A percentile compares a stretch with the other conserved stretches of the same genome.
These are phyloP conservation scores for Callinectes sapidus DNA, from an alignment of 2,888 invertebrate genomes.

Conservation along the genomic window DNA sequence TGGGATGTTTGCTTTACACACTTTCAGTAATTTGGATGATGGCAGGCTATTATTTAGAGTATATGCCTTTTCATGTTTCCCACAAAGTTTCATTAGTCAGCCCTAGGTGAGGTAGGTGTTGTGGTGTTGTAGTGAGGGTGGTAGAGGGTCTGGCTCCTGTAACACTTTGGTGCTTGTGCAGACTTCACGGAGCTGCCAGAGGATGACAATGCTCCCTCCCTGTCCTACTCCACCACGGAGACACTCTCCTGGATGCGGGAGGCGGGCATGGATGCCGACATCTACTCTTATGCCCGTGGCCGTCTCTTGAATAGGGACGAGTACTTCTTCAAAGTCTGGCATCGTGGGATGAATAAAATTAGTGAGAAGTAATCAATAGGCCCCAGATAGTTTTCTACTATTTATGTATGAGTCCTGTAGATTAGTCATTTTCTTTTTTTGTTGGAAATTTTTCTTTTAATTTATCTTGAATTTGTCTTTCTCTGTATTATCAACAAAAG, in stretches of 20 bases:
- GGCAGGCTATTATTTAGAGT: not conserved
- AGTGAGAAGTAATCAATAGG: constrained; percentile 56
- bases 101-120: not conserved
- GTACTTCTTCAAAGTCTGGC: constrained; percentile 97
- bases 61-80: not conserved
- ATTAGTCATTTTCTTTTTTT: constrained; percentile 45
- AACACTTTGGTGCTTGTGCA: constrained; percentile 59
- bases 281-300: constrained; percentile 91
- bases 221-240: constrained; percentile 90
- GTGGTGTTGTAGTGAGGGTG: not conserved
- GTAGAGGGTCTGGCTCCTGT: constrained; percentile 15
- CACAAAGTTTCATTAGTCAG: not conserved
- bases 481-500: constrained; percentile 55
- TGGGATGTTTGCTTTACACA: not conserved
- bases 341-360: constrained; percentile 74
- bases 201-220: constrained; percentile 82
- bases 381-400: constrained; percentile 46
- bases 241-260: constrained; percentile 95
- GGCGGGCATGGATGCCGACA: constrained; percentile 95
- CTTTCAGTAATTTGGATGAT: not conserved
- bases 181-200: constrained; percentile 80
- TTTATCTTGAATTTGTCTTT: constrained; percentile 54
- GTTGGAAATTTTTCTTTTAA: constrained; percentile 45
- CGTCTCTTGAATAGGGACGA: constrained; percentile 90
- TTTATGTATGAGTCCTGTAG: constrained; percentile 30